Percentiles rank a stretch among this genome's conserved stretches.
These are phyloP conservation scores for Odontocerum albicorne DNA, from an alignment of 2,888 invertebrate genomes.

Conservation along the genomic window DNA sequence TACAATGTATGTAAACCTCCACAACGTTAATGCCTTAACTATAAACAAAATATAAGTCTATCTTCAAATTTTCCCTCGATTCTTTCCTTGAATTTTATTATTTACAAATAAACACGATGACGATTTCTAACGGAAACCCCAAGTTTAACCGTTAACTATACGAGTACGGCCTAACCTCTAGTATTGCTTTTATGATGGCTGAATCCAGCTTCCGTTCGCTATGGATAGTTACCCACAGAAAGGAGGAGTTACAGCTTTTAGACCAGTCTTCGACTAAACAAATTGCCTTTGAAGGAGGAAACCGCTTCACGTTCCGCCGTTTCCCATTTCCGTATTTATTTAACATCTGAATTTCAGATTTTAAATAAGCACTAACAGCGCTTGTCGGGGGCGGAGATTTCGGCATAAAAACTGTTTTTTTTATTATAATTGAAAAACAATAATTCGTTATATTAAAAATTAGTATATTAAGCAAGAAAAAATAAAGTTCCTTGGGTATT, in stretches of 20 bases:
- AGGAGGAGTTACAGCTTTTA: background rate
- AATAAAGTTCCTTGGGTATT: too few relatives aligned
- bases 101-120: too few relatives aligned
- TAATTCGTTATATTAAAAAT: too few relatives aligned
- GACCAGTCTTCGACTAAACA: slow-evolving; percentile 12
- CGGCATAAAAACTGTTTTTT: background rate
- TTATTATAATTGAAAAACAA: too few relatives aligned
- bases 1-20: too few relatives aligned
- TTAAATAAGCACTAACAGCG: slow-evolving; percentile 17
- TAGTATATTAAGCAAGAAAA: too few relatives aligned
- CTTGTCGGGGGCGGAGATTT: slow-evolving; percentile 3
- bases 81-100: too few relatives aligned
- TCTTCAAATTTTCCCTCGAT: too few relatives aligned
- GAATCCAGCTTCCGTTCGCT: background rate
- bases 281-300: slow-evolving; percentile 8
- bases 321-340: slow-evolving; percentile 15
- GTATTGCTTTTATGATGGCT: background rate
- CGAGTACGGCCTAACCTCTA: background rate
- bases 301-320: background rate
- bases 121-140: too few relatives aligned
- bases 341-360: slow-evolving; percentile 20
- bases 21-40: too few relatives aligned
- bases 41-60: too few relatives aligned
- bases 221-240: background rate
- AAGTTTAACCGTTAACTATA: too few relatives aligned